Base-by-base conservation (phyloP, 2,797 vertebrate species). In the Sciurus vulgaris region DNA sequence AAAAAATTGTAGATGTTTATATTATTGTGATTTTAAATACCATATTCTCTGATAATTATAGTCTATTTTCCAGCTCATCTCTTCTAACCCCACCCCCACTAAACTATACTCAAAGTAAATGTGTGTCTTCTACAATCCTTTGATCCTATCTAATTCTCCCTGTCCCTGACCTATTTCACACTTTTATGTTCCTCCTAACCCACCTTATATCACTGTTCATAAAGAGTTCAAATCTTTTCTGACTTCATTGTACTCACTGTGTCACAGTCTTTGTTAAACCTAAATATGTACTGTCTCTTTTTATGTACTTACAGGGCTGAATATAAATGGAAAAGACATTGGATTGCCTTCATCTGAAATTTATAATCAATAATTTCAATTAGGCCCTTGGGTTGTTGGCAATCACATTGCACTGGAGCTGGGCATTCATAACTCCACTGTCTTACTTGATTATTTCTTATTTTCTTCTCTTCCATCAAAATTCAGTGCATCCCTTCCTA, bases 61-160 rank as follows among this genome's bases (percentile, higher is more conserved):
- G 86, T 22, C 17, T 72, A 47, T 89, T 82, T 95, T 96, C 67
- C 15, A 78, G 28, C 35, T 93, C 77, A 77, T 83, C 93, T 82
- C 41, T 20, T 93, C 26, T 59, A 93, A 49, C 38, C 38, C 38
- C 12, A 89, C 13, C 7, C 1, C 35, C 38, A 89, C 56, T 72
- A 56, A 87, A 73, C 30, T 54, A 35, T 63, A 24, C 11, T 86
- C 35, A 44, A 24, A 86, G 86, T 4, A 86, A 91, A 76, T 49
- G 2, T 74, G 22, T 11, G 51, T 26, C 8, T 44, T 77, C 35
- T 69, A 90, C 7, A 84, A n/a, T 47, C 26, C 5, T 84, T 41
- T 10, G 5, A 33, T 82, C 14, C 30, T 72, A 81, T 47, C 11
- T 92, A n/a, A 1, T 69, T 90, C 86, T 76, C 47, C 54, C 3